phyloP scores from a whole-genome alignment of 1,140 invertebrate genomes.

The Zaprionus ghesquierei region DNA sequence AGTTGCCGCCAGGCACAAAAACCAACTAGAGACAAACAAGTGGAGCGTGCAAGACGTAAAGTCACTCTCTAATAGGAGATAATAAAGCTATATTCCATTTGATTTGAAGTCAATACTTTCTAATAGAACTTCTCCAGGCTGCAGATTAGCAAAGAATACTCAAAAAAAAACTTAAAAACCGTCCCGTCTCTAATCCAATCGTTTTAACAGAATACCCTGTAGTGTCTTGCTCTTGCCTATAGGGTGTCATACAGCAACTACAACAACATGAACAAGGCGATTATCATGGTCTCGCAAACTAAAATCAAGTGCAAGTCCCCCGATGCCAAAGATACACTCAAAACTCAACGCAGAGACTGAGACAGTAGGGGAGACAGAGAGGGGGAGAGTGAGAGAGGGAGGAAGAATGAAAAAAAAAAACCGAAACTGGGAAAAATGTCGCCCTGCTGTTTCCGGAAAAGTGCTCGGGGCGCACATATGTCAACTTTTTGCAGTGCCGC shows the following conservation, averaged over 20 bases:
- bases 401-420: constrained; percentile 18
- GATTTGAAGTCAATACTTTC: not conserved
- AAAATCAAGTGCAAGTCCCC: constrained; percentile 78
- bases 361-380: not conserved
- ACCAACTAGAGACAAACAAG: not conserved
- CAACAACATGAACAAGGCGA: constrained; percentile 40
- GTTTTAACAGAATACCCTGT: not conserved
- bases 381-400: not conserved
- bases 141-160: no score
- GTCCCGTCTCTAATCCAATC: no score
- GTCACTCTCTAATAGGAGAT: not conserved
- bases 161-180: no score
- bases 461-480: constrained; percentile 82
- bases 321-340: constrained; percentile 69
- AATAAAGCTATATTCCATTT: not conserved
- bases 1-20: constrained; percentile 35
- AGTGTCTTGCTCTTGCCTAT: not conserved
- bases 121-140: no score
- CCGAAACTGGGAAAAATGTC: constrained; percentile 66
- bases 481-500: constrained; percentile 73
- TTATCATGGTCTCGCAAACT: constrained; percentile 69
- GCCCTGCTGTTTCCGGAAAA: constrained; percentile 79
- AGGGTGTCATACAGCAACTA: not conserved
- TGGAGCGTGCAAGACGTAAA: not conserved
- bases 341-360: constrained; percentile 36